Conservation (phyloP, 2,888 invertebrate genomes). For the Sclerodermus sp. region DNA sequence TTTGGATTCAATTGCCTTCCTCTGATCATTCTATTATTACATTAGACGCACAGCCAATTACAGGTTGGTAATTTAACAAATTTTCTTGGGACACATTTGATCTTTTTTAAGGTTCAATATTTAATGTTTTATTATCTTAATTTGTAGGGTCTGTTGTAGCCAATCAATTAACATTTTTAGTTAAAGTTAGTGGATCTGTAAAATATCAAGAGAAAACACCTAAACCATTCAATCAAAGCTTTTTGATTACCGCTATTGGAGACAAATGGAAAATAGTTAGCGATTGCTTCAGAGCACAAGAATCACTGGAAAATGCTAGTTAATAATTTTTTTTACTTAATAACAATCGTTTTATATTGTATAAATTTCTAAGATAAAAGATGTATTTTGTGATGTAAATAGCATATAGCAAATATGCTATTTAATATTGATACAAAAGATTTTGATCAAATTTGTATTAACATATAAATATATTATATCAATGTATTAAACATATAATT, state of each 20-base stretch:
- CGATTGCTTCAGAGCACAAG: constrained; percentile 84
- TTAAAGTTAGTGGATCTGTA: constrained; percentile 82
- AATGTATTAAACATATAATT: no score
- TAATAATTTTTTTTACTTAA: background rate
- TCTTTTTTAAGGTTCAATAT: no score
- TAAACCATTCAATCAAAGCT: constrained; percentile 81
- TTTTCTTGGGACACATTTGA: background rate
- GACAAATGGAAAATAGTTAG: constrained; percentile 94
- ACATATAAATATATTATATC: no score
- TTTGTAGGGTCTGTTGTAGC: constrained; percentile 70
- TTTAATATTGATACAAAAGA: no score
- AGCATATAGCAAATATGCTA: no score
- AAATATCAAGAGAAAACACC: constrained; percentile 67
- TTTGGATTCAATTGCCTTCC: constrained; percentile 79
- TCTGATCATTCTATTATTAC: constrained; percentile 77
- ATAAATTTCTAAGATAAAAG: background rate
- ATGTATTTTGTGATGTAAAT: background rate
- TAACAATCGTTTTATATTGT: background rate
- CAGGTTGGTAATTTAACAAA: constrained; percentile 55
- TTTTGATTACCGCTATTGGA: constrained; percentile 82
- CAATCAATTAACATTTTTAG: constrained; percentile 78
- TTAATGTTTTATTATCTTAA: background rate
- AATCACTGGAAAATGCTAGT: constrained; percentile 33
- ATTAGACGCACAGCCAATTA: constrained; percentile 85
- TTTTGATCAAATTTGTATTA: no score